Base-by-base conservation (phyloP, 1,140 invertebrate genomes). In the Plutomurus gul region DNA sequence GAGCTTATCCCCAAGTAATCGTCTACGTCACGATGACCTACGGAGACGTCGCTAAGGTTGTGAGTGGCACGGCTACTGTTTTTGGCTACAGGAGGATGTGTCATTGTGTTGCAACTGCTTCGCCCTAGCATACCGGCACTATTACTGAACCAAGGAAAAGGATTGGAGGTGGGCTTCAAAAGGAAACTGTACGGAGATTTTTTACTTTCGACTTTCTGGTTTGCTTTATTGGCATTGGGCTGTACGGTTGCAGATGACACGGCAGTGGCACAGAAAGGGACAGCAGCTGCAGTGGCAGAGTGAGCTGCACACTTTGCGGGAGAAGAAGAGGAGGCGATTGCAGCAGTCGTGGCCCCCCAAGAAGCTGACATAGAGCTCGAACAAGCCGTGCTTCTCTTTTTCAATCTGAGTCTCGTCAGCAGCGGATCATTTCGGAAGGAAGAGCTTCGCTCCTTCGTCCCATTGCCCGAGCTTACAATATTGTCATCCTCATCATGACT, bases 401-500 rank as follows among this genome's bases (percentile, higher is more conserved):
- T 72, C 70, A 72, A 72, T 30, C 70, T 36, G 8, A 40, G 25
- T 40, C 37, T 39, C 70, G 22, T 72, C 36, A 43, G 40, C 20
- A 72, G 70, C 25, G 70, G 40, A 30, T 72, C 70, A 25, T 72
- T 46, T 25, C 70, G 70, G 22, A 72, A 72, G 70, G 70, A 72
- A 4, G 70, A 39, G 40, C 70, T 72, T 65, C 56, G 56, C 30
- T 65, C 56, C 56, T 65, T 33, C 16, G 18, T 4, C 13, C n/a
- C 56, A 65, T n/a, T 27, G 13, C 56, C 56, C 18, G 56, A 40
- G 70, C 37, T 22, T 22, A 73, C 36, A 39, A 25, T 3, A 37
- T 6, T 11, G 20, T 73, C 37, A 11, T 73, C 70, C 70, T 73
- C 70, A 73, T 73, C 40, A 73, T 73, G 37, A 73, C 70, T 73